phyloP scores from a whole-genome alignment of 2,113 vertebrate species.

The Psilopsiagon aymara region DNA sequence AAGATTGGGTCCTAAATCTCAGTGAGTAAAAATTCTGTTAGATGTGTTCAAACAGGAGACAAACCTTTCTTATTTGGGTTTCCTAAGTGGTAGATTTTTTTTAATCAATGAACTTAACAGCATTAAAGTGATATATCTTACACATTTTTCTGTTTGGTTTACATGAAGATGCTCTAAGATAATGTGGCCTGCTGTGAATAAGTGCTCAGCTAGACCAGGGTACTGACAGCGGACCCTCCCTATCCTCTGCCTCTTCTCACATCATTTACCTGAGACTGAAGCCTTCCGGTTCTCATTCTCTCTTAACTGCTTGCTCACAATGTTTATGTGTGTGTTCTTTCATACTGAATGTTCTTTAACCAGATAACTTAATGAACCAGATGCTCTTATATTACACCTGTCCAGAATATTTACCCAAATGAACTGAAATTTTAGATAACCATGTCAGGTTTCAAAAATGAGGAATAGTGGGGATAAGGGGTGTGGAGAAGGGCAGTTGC shows the following conservation, averaged over 20 bases:
- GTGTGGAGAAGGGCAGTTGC: background rate
- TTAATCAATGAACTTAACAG: background rate
- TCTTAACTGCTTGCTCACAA: background rate
- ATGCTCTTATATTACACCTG: background rate
- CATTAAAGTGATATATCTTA: background rate
- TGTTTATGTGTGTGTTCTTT: background rate
- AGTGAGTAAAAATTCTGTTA: background rate
- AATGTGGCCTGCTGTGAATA: background rate
- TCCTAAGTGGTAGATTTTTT: background rate
- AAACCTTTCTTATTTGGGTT: background rate
- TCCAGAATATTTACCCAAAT: background rate
- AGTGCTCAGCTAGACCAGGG: background rate
- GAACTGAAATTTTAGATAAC: background rate
- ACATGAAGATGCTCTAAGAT: background rate
- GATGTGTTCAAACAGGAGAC: background rate
- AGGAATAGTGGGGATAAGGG: background rate
- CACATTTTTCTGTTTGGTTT: background rate
- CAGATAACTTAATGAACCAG: background rate
- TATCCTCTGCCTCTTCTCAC: background rate
- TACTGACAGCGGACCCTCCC: background rate
- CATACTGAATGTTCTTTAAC: background rate
- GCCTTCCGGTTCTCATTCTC: background rate
- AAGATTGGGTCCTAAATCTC: background rate
- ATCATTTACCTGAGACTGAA: background rate
- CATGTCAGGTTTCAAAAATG: background rate